These are phyloP conservation scores for Troides oblongomaculatus DNA, from an alignment of 2,888 invertebrate genomes.

Conservation along the genomic window DNA sequence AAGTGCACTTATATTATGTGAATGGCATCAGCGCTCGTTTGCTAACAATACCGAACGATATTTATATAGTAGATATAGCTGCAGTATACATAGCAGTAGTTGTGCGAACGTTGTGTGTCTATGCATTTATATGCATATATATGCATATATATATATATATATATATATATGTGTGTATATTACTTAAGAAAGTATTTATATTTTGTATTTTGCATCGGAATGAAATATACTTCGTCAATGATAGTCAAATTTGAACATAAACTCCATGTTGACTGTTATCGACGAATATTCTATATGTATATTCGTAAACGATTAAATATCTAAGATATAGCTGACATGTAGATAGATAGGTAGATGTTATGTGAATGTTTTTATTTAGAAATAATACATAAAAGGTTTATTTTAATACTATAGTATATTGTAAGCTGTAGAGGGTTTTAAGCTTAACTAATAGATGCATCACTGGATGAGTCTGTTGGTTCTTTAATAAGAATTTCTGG, in stretches of 20 bases:
- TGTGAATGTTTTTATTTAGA: slow-evolving; percentile 50
- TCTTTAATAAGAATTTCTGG: slow-evolving; percentile 42
- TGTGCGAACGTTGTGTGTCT: slow-evolving; percentile 60
- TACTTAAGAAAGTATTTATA: slow-evolving; percentile 51
- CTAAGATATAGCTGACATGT: slow-evolving; percentile 48
- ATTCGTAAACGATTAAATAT: slow-evolving; percentile 40
- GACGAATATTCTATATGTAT: slow-evolving; percentile 38
- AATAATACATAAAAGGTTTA: slow-evolving; percentile 34
- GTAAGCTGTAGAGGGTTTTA: slow-evolving; percentile 57
- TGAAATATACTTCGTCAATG: slow-evolving; percentile 38
- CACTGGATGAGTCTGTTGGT: slow-evolving; percentile 35
- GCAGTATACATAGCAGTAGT: slow-evolving; percentile 59
- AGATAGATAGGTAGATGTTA: slow-evolving; percentile 76
- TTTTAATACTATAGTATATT: slow-evolving; percentile 45
- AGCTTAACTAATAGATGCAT: slow-evolving; percentile 49
- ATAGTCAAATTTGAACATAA: slow-evolving; percentile 38
- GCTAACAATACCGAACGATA: slow-evolving; percentile 28
- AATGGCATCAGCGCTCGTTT: slow-evolving; percentile 32
- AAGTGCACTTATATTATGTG: not conserved
- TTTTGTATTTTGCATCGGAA: slow-evolving; percentile 52
- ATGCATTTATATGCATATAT: slow-evolving; percentile 53
- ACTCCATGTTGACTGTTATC: slow-evolving; percentile 42
- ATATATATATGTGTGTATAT: no score
- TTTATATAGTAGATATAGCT: slow-evolving; percentile 52
- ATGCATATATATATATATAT: no score